These are phyloP conservation scores for Drosophila meridiana DNA, from an alignment of 2,888 invertebrate species.

Conservation along the genomic window DNA sequence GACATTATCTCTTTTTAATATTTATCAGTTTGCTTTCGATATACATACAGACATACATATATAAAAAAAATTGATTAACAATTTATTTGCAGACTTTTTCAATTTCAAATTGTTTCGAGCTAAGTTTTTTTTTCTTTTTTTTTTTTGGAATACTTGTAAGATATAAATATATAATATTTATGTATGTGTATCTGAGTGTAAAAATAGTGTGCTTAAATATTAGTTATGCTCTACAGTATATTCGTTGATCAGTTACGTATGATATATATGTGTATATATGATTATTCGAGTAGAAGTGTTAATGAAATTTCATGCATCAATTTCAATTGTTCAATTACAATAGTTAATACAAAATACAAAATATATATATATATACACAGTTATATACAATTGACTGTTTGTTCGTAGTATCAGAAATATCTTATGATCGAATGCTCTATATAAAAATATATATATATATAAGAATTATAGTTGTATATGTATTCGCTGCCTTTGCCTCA, in stretches of 20 bases:
- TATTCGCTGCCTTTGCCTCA: slow-evolving; percentile 59
- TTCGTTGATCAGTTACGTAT: slow-evolving; percentile 49
- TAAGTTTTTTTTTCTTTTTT: slow-evolving; percentile 3
- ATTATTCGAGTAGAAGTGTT: slow-evolving; percentile 21
- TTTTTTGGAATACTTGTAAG: slow-evolving; percentile 35
- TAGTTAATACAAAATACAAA: slow-evolving; percentile 18
- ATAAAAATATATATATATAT: not conserved
- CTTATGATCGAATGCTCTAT: slow-evolving; percentile 10
- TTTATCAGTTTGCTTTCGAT: not conserved
- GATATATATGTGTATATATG: slow-evolving; percentile 11
- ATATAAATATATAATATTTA: slow-evolving; percentile 13
- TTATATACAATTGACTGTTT: slow-evolving; percentile 22
- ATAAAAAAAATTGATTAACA: not conserved
- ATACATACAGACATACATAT: not conserved
- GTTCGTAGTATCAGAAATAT: slow-evolving; percentile 12
- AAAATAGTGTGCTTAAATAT: slow-evolving; percentile 19
- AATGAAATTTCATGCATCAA: slow-evolving; percentile 44
- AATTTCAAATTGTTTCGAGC: slow-evolving; percentile 51
- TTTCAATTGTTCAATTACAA: slow-evolving; percentile 49
- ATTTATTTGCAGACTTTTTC: slow-evolving; percentile 51
- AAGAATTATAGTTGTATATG: slow-evolving; percentile 10
- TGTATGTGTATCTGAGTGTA: not conserved
- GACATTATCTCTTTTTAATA: slow-evolving; percentile 14
- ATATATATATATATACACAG: slow-evolving; percentile 29
- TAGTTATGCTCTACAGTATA: slow-evolving; percentile 20